Evolutionary conservation across 1,140 invertebrate genomes (phyloP).

Genomic region (Euwallacea similis): DNA sequence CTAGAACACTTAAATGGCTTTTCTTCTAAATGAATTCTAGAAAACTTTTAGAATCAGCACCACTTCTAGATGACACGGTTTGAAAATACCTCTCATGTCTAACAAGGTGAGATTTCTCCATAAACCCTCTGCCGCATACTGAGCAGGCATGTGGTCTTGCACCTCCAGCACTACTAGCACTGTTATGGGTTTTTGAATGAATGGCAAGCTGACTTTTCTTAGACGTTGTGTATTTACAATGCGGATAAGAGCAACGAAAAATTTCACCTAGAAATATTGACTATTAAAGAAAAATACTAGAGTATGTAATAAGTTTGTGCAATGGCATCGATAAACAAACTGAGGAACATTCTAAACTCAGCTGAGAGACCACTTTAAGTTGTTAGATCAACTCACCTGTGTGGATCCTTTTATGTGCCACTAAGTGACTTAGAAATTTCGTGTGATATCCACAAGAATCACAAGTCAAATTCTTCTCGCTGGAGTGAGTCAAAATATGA

Average conservation of each 20-base stretch:
- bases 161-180: constrained; percentile 46
- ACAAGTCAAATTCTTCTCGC: constrained; percentile 60
- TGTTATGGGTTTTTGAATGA: constrained; percentile 65
- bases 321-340: neutral
- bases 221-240: constrained; percentile 67
- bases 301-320: no score
- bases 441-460: constrained; percentile 68
- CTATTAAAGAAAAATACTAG: no score
- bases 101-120: constrained; percentile 69
- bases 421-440: constrained; percentile 69
- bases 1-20: constrained; percentile 63
- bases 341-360: neutral
- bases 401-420: constrained; percentile 67
- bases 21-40: constrained; percentile 62
- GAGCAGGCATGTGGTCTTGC: constrained; percentile 64
- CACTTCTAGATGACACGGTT: neutral
- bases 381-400: constrained; percentile 52
- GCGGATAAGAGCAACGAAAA: constrained; percentile 61
- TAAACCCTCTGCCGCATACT: constrained; percentile 65
- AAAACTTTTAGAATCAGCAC: neutral
- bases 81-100: constrained; percentile 59
- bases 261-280: constrained; percentile 49
- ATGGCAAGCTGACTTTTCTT: constrained; percentile 68
- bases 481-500: constrained; percentile 61
- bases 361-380: neutral